Base-by-base conservation (phyloP, 1,140 invertebrate genomes). In the Bombus confusus region DNA sequence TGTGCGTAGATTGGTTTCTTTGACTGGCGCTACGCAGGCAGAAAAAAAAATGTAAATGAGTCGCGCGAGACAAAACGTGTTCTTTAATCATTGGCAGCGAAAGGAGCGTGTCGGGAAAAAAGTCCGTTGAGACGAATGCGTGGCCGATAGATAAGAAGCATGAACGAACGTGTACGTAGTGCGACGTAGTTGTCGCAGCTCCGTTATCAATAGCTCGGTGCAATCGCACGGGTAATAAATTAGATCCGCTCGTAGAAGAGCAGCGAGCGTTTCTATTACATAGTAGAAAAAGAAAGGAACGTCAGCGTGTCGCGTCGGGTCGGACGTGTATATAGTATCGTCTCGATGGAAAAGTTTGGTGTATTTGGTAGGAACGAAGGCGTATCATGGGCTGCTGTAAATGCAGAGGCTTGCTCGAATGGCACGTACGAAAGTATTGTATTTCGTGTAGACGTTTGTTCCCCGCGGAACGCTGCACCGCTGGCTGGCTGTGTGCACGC, bases 341-440 rank as follows among this genome's bases (percentile, higher is more conserved):
- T 22, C 31, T 13, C 39, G 43, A 80, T 37, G 64, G 82, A 84
- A 79, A 77, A 71, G 64, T 82, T 82, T 10, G 43, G 22, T 15
- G 47, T 43, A 18, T n/a, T 83, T 68, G 59, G 34, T 22, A 52
- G 41, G 18, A 62, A 78, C 22, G 64, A 9, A 41, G 22, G 25
- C 25, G 74, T 43, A 82, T 64, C 39, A 18, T n/a, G n/a, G n/a
- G 0, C 69, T 13, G 52, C n/a, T 47, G 80, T 34, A 31, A 39
- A 74, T 37, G 57, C 57, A 47, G 13, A 28, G 18, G 18, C 78
- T 13, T 18, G 59, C 68, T 57, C 59, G 43, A 73, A 66, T 52
- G 71, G 74, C 83, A 85, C 83, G 83, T 85, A 85, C 83, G 57
- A 80, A 80, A 41, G 77, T 85, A 80, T 85, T 85, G 71, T 73